Conservation (phyloP, 1,140 invertebrate genomes). For the Temnothorax longispinosus region DNA sequence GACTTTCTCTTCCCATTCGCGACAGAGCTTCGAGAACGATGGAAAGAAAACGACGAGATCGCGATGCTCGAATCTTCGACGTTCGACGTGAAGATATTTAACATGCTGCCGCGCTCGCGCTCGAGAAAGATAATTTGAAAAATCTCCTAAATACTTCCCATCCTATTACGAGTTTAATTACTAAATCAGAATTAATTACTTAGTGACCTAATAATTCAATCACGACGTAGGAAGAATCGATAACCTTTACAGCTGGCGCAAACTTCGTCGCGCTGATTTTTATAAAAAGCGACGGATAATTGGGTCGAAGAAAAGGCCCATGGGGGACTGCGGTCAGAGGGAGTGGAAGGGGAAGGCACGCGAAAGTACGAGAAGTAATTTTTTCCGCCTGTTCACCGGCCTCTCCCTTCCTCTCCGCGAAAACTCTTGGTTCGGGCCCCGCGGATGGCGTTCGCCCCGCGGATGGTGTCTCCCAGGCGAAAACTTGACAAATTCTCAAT, state of each 20-base stretch:
- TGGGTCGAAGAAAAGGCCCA: conserved; percentile 21
- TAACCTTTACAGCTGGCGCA: conserved; percentile 30
- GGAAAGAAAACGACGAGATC: not conserved
- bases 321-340: not conserved
- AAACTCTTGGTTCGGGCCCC: conserved; percentile 22
- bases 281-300: conserved; percentile 50
- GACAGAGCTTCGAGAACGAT: not conserved
- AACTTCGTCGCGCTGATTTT: conserved; percentile 28
- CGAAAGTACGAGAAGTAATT: conserved; percentile 62
- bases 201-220: conserved; percentile 45
- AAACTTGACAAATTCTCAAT: conserved; percentile 77
- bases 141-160: not conserved
- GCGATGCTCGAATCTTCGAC: not conserved
- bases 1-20: not conserved
- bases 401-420: not conserved
- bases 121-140: not conserved
- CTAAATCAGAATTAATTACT: conserved; percentile 35
- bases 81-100: not conserved
- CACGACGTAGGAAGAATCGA: not conserved
- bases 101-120: not conserved
- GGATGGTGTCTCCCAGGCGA: conserved; percentile 22
- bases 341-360: too few relatives aligned
- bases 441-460: not conserved
- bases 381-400: conserved; percentile 25
- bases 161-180: conserved; percentile 16